Evolutionary conservation across 1,140 invertebrate genomes (phyloP).

Genomic region (Drosophila melanogaster): DNA sequence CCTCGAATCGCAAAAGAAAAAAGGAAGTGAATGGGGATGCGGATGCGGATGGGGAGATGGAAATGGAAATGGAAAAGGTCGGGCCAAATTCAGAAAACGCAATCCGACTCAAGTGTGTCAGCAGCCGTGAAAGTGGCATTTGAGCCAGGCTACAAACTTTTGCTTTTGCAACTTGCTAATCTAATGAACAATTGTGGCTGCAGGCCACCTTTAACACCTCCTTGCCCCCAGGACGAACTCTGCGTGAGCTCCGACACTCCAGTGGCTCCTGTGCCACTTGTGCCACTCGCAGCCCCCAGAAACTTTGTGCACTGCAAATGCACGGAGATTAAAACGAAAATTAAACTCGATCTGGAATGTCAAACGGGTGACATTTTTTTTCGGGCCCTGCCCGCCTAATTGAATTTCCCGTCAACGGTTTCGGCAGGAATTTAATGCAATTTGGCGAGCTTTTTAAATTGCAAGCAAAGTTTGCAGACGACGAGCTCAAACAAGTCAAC

Average conservation of each 20-base stretch:
- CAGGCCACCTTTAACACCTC: slow-evolving; percentile 67
- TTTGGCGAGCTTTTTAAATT: slow-evolving; percentile 59
- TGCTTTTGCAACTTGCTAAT: slow-evolving; percentile 73
- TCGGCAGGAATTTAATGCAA: slow-evolving; percentile 66
- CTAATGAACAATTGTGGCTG: slow-evolving; percentile 81
- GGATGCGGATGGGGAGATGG: not conserved
- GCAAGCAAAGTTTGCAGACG: slow-evolving; percentile 67
- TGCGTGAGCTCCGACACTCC: slow-evolving; percentile 9
- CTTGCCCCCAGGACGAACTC: slow-evolving; percentile 23
- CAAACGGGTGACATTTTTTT: slow-evolving; percentile 33
- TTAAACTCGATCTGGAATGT: slow-evolving; percentile 40
- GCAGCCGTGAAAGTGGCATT: slow-evolving; percentile 80
- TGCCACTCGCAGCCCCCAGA: slow-evolving; percentile 48
- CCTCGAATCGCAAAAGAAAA: slow-evolving; percentile 32
- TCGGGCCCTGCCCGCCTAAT: slow-evolving; percentile 40
- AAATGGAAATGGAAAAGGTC: not conserved
- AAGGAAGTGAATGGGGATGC: not conserved
- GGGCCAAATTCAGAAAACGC: slow-evolving; percentile 34
- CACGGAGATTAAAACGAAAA: slow-evolving; percentile 61
- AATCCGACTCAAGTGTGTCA: slow-evolving; percentile 75
- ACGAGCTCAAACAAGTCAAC: slow-evolving; percentile 57
- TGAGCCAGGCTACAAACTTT: slow-evolving; percentile 72
- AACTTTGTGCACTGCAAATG: slow-evolving; percentile 57
- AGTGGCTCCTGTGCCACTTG: slow-evolving; percentile 2
- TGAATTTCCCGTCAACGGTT: slow-evolving; percentile 57